phyloP scores from a whole-genome alignment of 2,888 invertebrate genomes.

The Achlya flavicornis region DNA sequence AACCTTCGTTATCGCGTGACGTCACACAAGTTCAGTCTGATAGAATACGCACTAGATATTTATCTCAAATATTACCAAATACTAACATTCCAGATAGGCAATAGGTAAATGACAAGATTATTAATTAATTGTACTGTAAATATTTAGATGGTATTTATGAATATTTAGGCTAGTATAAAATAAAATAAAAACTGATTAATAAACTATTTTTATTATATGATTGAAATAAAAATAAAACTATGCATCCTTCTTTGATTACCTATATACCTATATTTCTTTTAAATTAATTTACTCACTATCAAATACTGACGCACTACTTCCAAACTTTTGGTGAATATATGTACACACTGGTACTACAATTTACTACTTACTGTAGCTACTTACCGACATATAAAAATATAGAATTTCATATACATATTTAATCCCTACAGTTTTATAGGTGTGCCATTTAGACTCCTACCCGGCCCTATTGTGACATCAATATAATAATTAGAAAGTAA shows the following conservation, averaged over 20 bases:
- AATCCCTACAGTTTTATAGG: no score
- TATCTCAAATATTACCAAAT: constrained; percentile 75
- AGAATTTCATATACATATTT: no score
- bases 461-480: no score
- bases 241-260: background rate
- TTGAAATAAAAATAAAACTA: background rate
- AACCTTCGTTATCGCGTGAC: constrained; percentile 44
- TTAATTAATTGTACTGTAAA: constrained; percentile 32
- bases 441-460: no score
- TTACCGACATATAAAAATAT: no score
- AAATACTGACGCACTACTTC: no score
- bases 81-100: constrained; percentile 68
- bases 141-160: constrained; percentile 16
- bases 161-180: background rate
- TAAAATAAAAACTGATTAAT: background rate
- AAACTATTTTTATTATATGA: constrained; percentile 1
- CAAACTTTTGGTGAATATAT: no score
- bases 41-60: constrained; percentile 76
- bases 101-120: constrained; percentile 37
- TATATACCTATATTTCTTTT: background rate
- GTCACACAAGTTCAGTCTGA: constrained; percentile 65
- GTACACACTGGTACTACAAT: no score
- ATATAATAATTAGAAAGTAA: no score
- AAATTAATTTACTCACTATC: background rate
- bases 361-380: no score